phyloP scores from a whole-genome alignment of 2,113 vertebrate genomes.

The Pagrus major region DNA sequence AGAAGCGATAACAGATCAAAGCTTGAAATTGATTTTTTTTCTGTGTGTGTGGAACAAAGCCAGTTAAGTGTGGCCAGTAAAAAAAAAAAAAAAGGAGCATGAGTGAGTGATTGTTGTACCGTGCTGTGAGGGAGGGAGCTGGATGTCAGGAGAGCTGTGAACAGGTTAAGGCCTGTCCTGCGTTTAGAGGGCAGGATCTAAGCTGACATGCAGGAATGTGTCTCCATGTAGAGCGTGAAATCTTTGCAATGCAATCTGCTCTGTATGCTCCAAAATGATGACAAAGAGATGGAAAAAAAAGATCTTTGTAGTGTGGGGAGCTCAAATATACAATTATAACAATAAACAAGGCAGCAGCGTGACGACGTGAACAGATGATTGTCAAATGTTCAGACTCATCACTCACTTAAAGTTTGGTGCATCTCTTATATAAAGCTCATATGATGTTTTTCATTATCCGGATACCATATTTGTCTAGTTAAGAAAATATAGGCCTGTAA shows the following conservation, averaged over 20 bases:
- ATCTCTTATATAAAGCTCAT: neutral
- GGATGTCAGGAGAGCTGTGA: conserved; percentile 37
- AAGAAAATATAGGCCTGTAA: neutral
- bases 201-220: conserved; percentile 73
- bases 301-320: neutral
- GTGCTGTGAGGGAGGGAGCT: conserved; percentile 19
- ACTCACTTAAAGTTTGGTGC: neutral
- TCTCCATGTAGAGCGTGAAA: conserved; percentile 62
- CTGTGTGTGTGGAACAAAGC: conserved; percentile 34
- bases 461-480: neutral
- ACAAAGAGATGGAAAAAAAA: neutral
- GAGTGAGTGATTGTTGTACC: conserved; percentile 50
- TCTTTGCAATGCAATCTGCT: conserved; percentile 45
- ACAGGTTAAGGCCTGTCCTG: conserved; percentile 74
- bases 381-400: conserved; percentile 3
- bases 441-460: neutral
- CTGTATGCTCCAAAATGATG: neutral
- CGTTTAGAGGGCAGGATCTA: conserved; percentile 46
- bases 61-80: conserved; percentile 30
- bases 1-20: conserved; percentile 11
- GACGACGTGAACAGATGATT: neutral
- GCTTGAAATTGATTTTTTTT: conserved; percentile 8
- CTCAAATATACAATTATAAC: neutral
- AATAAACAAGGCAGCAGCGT: neutral
- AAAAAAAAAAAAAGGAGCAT: conserved; percentile 18